Percentiles rank a stretch among this genome's conserved stretches.
phyloP scores from a whole-genome alignment of 2,888 invertebrate species.

The Eupeodes luniger region DNA sequence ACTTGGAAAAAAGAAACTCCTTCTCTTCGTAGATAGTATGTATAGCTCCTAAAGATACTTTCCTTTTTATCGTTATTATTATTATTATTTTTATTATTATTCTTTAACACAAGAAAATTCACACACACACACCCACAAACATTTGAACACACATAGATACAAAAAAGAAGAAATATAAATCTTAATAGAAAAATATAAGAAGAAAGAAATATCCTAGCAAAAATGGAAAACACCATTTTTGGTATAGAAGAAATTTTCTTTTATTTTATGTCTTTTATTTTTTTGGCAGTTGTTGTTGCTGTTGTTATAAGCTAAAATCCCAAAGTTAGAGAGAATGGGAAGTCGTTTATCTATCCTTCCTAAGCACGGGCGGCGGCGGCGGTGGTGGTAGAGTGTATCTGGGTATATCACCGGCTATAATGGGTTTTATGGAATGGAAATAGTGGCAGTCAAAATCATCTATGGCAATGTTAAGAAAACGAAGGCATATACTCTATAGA shows the following conservation, averaged over 20 bases:
- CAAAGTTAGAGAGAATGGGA: constrained; percentile 44
- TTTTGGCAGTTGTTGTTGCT: not conserved
- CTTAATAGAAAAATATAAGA: constrained; percentile 2
- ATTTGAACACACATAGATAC: constrained; percentile 25
- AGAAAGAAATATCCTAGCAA: constrained; percentile 42
- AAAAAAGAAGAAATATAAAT: not conserved
- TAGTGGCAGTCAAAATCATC: constrained; percentile 73
- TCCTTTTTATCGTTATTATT: constrained; percentile 73
- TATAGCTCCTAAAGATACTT: constrained; percentile 34
- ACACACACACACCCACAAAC: too few relatives aligned
- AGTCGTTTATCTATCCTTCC: constrained; percentile 70
- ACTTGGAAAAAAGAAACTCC: constrained; percentile 37
- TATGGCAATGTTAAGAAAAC: constrained; percentile 42
- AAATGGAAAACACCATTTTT: constrained; percentile 63
- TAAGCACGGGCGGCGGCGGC: constrained; percentile 48
- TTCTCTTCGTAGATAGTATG: not conserved
- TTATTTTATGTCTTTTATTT: constrained; percentile 43
- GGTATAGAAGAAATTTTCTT: constrained; percentile 17
- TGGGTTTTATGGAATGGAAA: constrained; percentile 75
- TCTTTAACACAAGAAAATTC: constrained; percentile 4
- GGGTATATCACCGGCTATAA: constrained; percentile 70
- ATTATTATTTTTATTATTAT: constrained; percentile 58
- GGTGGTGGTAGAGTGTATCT: constrained; percentile 14
- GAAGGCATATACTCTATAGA: constrained; percentile 3
- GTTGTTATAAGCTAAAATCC: constrained; percentile 40